These are phyloP conservation scores for Sebastiscus tertius DNA, from an alignment of 2,797 vertebrate genomes.

Conservation along the genomic window DNA sequence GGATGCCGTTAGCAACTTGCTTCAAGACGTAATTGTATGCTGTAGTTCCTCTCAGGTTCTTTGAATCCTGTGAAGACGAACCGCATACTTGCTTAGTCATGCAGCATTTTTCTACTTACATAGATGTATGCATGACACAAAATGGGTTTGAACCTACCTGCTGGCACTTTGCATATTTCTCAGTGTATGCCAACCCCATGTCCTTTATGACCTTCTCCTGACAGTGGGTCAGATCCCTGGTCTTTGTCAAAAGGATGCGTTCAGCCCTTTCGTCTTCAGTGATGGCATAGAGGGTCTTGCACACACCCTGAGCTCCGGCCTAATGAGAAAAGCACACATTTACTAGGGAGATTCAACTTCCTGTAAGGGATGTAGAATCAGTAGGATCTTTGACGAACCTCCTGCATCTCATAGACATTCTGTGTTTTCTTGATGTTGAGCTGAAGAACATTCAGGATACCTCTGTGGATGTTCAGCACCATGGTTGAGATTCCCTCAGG, in stretches of 20 bases:
- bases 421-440: conserved; percentile 83
- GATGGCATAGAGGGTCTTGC: conserved; percentile 83
- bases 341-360: neutral
- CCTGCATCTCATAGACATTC: conserved; percentile 83
- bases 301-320: conserved; percentile 82
- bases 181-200: conserved; percentile 79
- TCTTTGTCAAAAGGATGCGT: conserved; percentile 79
- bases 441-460: conserved; percentile 81
- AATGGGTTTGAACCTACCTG: conserved; percentile 74
- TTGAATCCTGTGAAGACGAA: conserved; percentile 75
- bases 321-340: conserved; percentile 55
- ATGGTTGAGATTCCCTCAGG: conserved; percentile 70
- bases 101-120: neutral
- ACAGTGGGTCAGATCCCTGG: conserved; percentile 83
- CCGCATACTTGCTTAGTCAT: neutral
- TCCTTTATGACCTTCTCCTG: conserved; percentile 77
- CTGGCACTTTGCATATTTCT: conserved; percentile 79
- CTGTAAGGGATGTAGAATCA: neutral
- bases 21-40: conserved; percentile 86
- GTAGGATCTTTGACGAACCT: conserved; percentile 73
- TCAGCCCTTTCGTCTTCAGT: conserved; percentile 74
- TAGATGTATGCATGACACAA: neutral
- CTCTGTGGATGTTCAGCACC: conserved; percentile 81
- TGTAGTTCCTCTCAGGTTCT: conserved; percentile 80
- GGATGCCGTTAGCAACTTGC: conserved; percentile 58